phyloP scores from a whole-genome alignment of 2,888 invertebrate species.

The Lycophotia porphyrea region DNA sequence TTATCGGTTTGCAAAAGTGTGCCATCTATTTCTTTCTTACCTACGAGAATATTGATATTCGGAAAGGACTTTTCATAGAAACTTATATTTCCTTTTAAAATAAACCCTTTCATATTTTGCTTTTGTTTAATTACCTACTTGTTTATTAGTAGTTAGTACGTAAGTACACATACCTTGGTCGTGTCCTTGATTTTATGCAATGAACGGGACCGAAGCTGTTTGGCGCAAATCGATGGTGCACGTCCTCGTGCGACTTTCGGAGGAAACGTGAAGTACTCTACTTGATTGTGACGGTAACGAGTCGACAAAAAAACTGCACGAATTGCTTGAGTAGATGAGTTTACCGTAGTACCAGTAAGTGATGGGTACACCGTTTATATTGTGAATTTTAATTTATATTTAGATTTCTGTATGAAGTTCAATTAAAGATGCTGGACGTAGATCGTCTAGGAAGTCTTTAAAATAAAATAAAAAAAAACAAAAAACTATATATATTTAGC shows the following conservation, averaged over 20 bases:
- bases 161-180: neutral
- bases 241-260: slow-evolving; percentile 47
- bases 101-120: neutral
- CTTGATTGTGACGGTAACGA: slow-evolving; percentile 3
- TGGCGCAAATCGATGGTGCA: slow-evolving; percentile 48
- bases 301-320: slow-evolving; percentile 5
- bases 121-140: neutral
- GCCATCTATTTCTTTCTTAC: neutral
- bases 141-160: neutral
- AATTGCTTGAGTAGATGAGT: slow-evolving; percentile 5
- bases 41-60: neutral
- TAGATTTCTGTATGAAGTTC: neutral
- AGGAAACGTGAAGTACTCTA: slow-evolving; percentile 34
- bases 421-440: neutral
- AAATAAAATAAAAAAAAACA: neutral
- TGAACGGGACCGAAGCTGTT: slow-evolving; percentile 46
- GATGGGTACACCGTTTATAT: slow-evolving; percentile 1
- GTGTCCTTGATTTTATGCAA: slow-evolving; percentile 53
- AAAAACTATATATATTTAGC: no score
- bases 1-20: neutral
- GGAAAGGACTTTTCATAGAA: neutral
- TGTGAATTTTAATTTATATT: neutral
- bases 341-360: neutral
- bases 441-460: neutral
- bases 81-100: neutral